These are phyloP conservation scores for Urocynchramus pylzowi DNA, from an alignment of 2,113 vertebrate genomes.

Conservation along the genomic window DNA sequence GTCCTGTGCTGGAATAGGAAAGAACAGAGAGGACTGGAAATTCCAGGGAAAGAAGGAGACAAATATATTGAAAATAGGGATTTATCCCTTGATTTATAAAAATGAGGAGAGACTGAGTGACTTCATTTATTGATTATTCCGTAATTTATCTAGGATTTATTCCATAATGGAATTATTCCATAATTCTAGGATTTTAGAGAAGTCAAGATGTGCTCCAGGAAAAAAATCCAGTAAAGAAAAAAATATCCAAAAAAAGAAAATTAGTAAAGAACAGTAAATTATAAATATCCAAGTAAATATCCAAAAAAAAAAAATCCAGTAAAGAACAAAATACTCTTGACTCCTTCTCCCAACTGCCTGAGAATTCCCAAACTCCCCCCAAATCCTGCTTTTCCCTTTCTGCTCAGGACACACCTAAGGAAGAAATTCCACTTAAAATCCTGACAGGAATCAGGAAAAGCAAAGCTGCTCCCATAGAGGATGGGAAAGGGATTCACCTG, in stretches of 20 bases:
- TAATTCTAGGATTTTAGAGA: not conserved
- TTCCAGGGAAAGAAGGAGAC: not conserved
- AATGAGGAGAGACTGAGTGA: not conserved
- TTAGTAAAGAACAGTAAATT: no score
- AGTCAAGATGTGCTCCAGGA: not conserved
- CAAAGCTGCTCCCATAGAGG: not conserved
- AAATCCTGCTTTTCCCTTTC: not conserved
- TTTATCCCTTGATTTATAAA: not conserved
- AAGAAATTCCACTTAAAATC: not conserved
- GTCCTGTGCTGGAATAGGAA: not conserved
- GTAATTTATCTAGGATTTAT: not conserved
- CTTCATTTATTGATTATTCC: not conserved
- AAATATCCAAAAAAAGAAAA: no score
- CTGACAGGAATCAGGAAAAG: not conserved
- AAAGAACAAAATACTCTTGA: not conserved
- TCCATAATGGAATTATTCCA: not conserved
- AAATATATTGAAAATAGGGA: fast-evolving
- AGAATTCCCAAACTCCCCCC: not conserved
- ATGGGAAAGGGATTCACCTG: not conserved
- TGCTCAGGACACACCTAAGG: not conserved
- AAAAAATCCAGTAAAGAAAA: not conserved
- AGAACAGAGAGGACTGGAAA: not conserved
- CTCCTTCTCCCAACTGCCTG: not conserved
- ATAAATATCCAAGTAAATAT: no score
- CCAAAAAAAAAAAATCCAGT: fast-evolving